Percentiles rank a stretch among this genome's conserved stretches.
Evolutionary conservation across 2,113 vertebrate genomes (phyloP).

Genomic region (Microcebus murinus): DNA sequence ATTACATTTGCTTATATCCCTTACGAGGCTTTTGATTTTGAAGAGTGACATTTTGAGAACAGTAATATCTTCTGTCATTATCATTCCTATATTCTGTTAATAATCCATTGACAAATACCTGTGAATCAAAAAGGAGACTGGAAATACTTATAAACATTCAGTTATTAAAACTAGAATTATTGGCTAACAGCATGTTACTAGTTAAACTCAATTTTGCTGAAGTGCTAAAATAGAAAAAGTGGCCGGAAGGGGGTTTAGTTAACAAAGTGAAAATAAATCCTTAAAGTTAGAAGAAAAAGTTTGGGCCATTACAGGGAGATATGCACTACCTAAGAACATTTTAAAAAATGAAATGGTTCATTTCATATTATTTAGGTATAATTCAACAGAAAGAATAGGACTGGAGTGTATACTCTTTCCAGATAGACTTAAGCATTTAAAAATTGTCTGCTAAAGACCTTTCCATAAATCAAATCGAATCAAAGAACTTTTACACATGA

Average conservation of each 20-base stretch:
- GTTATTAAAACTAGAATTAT: not conserved
- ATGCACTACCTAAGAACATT: not conserved
- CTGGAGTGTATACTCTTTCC: not conserved
- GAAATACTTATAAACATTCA: not conserved
- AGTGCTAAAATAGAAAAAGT: not conserved
- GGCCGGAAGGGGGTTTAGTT: accelerated
- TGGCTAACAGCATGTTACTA: not conserved
- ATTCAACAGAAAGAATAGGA: not conserved
- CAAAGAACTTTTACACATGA: slow-evolving; percentile 1
- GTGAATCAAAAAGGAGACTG: not conserved
- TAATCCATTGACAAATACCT: not conserved
- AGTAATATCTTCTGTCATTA: not conserved
- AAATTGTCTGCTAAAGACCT: not conserved
- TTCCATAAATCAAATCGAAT: not conserved
- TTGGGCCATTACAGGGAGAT: not conserved
- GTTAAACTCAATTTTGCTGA: not conserved
- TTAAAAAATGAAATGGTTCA: not conserved
- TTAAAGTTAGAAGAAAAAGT: not conserved
- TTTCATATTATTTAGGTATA: not conserved
- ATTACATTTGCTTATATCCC: not conserved
- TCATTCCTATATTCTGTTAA: not conserved
- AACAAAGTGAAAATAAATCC: not conserved
- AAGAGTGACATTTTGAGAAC: not conserved
- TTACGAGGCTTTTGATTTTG: not conserved
- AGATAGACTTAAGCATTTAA: not conserved